These are phyloP conservation scores for Pluvialis apricaria DNA, from an alignment of 2,113 vertebrate species.

Conservation along the genomic window DNA sequence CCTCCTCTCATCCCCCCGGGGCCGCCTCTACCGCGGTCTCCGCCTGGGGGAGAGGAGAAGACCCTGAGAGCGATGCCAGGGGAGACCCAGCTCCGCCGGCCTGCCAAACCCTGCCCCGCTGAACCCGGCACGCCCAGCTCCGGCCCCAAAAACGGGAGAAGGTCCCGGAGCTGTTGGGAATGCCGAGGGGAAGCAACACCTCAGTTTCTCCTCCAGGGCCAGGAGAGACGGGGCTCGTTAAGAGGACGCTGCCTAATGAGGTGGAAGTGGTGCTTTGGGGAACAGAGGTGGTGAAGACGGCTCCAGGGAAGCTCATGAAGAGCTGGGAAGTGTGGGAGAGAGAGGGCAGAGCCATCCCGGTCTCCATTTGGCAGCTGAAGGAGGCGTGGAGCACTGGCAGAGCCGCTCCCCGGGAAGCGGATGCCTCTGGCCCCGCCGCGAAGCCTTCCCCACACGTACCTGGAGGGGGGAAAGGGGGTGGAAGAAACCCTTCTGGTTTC, in stretches of 20 bases:
- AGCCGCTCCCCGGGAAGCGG: background rate
- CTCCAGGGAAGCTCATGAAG: background rate
- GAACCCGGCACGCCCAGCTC: fast-evolving
- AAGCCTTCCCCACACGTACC: conserved; percentile 56
- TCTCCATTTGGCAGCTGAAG: fast-evolving
- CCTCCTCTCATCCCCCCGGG: conserved; percentile 91
- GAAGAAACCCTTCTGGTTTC: conserved; percentile 91
- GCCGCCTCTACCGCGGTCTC: conserved; percentile 88
- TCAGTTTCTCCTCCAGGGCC: background rate
- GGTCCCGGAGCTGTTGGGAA: background rate
- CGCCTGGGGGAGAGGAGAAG: conserved; percentile 41
- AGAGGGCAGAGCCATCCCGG: fast-evolving
- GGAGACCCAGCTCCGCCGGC: background rate
- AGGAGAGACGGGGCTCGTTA: fast-evolving
- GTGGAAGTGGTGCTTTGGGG: fast-evolving
- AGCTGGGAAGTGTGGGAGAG: fast-evolving
- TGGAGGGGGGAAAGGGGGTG: conserved; percentile 89
- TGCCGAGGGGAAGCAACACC: fast-evolving
- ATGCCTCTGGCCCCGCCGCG: fast-evolving
- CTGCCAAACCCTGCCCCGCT: fast-evolving
- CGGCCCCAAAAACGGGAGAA: fast-evolving
- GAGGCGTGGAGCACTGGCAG: background rate
- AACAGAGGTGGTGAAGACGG: fast-evolving
- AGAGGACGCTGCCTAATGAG: background rate
- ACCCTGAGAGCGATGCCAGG: background rate